These are phyloP conservation scores for Harpagifer antarcticus DNA, from an alignment of 2,797 vertebrate species.

Conservation along the genomic window DNA sequence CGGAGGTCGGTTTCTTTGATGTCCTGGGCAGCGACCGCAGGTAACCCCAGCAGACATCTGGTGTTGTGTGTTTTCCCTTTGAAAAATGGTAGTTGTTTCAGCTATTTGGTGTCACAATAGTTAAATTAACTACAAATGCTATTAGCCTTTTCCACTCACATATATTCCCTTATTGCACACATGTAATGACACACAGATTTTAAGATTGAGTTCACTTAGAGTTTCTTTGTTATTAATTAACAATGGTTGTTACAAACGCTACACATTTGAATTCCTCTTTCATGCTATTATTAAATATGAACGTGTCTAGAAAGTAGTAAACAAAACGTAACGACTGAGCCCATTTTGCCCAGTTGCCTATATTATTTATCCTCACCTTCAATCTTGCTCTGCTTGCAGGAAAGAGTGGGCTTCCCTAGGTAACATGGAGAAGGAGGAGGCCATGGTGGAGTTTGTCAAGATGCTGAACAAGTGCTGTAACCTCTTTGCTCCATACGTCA, in stretches of 20 bases:
- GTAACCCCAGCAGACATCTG: conserved; percentile 78
- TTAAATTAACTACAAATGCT: too few species aligned
- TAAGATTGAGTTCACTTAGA: too few species aligned
- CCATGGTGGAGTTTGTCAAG: conserved; percentile 97
- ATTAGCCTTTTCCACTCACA: background rate
- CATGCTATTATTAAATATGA: background rate
- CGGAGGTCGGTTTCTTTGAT: conserved; percentile 99
- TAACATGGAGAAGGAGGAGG: conserved; percentile 93
- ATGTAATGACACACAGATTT: background rate
- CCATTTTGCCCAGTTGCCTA: background rate
- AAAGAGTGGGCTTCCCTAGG: conserved; percentile 97
- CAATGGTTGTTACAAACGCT: background rate
- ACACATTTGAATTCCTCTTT: background rate
- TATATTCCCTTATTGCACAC: background rate
- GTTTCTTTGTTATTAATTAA: background rate
- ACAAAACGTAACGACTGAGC: background rate
- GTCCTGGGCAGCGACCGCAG: conserved; percentile 98
- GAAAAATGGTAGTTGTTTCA: background rate
- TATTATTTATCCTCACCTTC: background rate
- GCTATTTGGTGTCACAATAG: background rate
- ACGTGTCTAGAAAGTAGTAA: background rate
- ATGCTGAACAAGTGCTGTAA: conserved; percentile 95
- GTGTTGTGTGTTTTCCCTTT: conserved; percentile 20
- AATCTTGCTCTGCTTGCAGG: conserved; percentile 75
- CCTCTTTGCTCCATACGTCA: conserved; percentile 94